Percentiles rank a stretch among this genome's conserved stretches.
Evolutionary conservation across 2,888 invertebrate species (phyloP).

Genomic region (Agrenia bidenticulata): DNA sequence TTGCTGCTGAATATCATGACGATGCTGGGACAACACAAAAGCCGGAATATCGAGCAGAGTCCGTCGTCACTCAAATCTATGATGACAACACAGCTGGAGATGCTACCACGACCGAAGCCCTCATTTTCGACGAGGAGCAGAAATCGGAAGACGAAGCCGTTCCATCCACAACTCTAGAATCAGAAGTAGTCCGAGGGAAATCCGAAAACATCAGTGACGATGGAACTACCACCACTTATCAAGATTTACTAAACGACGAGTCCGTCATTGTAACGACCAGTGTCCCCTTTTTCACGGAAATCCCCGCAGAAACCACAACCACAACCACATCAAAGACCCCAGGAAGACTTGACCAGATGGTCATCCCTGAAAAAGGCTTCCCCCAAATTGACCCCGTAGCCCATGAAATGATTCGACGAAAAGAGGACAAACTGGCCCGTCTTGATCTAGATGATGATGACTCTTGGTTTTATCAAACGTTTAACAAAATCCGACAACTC

Average conservation of each 20-base stretch:
- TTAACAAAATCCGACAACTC: constrained; percentile 7
- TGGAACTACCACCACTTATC: neutral
- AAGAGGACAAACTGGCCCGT: constrained; percentile 20
- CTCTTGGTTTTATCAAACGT: constrained; percentile 9
- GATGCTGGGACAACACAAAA: neutral
- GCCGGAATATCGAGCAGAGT: neutral
- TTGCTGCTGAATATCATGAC: constrained; percentile 22
- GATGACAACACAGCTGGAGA: neutral
- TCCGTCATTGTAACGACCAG: neutral
- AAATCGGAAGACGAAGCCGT: too few species aligned
- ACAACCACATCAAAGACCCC: neutral
- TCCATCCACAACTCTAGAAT: neutral
- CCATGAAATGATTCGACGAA: constrained; percentile 21
- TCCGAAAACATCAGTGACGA: constrained; percentile 1
- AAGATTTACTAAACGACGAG: constrained; percentile 13
- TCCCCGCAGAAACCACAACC: constrained; percentile 19
- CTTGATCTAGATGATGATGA: constrained; percentile 25
- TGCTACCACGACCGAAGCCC: neutral
- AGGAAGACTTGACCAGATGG: constrained; percentile 5
- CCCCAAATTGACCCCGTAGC: constrained; percentile 33
- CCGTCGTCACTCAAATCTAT: neutral
- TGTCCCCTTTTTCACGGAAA: neutral
- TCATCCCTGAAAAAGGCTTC: constrained; percentile 29
- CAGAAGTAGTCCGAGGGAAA: neutral
- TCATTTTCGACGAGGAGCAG: neutral